A percentile compares a stretch with the other conserved stretches of the same genome.
Evolutionary conservation across 2,797 vertebrate genomes (phyloP).

Genomic region (Clamator glandarius): DNA sequence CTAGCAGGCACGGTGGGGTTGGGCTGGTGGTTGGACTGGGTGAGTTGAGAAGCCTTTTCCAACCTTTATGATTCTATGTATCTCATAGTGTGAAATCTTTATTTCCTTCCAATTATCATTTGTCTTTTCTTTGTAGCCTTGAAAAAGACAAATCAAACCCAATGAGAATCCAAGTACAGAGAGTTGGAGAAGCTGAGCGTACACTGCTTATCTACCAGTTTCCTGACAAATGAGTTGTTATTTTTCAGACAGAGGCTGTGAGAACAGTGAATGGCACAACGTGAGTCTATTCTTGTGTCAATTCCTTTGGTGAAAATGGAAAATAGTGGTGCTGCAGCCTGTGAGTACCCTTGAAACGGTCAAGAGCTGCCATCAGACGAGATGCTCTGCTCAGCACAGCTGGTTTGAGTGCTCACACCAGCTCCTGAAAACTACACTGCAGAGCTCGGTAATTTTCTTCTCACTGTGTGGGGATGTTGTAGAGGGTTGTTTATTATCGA

Average conservation of each 20-base stretch:
- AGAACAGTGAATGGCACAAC: neutral
- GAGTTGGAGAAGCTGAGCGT: neutral
- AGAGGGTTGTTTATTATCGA: slow-evolving; percentile 40
- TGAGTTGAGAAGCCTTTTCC: too few species aligned
- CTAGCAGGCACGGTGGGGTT: too few species aligned
- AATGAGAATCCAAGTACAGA: neutral
- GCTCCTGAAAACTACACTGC: slow-evolving; percentile 18
- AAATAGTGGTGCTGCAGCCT: neutral
- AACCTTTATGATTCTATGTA: too few species aligned
- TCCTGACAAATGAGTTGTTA: slow-evolving; percentile 21
- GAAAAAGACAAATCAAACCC: neutral
- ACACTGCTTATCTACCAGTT: neutral
- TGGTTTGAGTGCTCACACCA: neutral
- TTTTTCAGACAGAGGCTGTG: slow-evolving; percentile 27
- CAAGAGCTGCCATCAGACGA: neutral
- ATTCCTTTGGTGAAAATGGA: slow-evolving; percentile 41
- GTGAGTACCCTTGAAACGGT: slow-evolving; percentile 31
- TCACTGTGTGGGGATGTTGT: neutral
- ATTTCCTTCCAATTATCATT: slow-evolving; percentile 5
- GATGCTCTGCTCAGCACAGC: neutral
- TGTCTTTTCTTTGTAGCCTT: neutral
- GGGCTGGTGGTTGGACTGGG: too few species aligned
- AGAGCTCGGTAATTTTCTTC: slow-evolving; percentile 15
- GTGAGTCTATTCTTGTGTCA: slow-evolving; percentile 37
- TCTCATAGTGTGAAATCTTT: neutral